Conservation (phyloP, 2,113 vertebrate species). For the Symphodus melops region DNA sequence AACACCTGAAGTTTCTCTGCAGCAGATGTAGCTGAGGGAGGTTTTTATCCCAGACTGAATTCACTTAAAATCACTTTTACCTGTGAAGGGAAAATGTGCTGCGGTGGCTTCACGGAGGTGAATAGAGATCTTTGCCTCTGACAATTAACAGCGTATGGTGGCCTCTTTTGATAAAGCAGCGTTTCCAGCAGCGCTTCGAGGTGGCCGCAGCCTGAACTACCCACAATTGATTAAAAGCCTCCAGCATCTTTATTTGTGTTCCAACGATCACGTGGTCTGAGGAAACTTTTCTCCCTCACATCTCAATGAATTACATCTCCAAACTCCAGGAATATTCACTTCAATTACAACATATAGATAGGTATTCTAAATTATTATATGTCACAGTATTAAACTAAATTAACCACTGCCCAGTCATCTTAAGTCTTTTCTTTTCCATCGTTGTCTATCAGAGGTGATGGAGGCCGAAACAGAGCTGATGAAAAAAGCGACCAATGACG, state of each 20-base stretch:
- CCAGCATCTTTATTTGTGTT: too few relatives aligned
- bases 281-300: too few relatives aligned
- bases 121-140: not conserved
- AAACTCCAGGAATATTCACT: not conserved
- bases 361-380: slow-evolving; percentile 12
- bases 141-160: not conserved
- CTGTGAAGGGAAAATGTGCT: slow-evolving; percentile 28
- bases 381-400: not conserved
- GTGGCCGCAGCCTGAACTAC: too few relatives aligned
- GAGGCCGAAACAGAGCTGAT: too few relatives aligned
- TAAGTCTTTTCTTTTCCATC: too few relatives aligned
- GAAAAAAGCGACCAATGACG: too few relatives aligned
- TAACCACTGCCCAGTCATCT: slow-evolving; percentile 2
- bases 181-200: too few relatives aligned
- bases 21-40: slow-evolving; percentile 5
- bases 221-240: too few relatives aligned
- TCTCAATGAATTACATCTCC: too few relatives aligned
- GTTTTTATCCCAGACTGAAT: slow-evolving; percentile 30
- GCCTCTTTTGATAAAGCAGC: too few relatives aligned
- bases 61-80: slow-evolving; percentile 39
- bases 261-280: too few relatives aligned
- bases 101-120: not conserved
- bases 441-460: too few relatives aligned
- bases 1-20: slow-evolving; percentile 27
- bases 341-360: not conserved